Percentiles rank a stretch among this genome's conserved stretches.
Conservation (phyloP, 1,140 invertebrate species). For the Panulirus ornatus region DNA sequence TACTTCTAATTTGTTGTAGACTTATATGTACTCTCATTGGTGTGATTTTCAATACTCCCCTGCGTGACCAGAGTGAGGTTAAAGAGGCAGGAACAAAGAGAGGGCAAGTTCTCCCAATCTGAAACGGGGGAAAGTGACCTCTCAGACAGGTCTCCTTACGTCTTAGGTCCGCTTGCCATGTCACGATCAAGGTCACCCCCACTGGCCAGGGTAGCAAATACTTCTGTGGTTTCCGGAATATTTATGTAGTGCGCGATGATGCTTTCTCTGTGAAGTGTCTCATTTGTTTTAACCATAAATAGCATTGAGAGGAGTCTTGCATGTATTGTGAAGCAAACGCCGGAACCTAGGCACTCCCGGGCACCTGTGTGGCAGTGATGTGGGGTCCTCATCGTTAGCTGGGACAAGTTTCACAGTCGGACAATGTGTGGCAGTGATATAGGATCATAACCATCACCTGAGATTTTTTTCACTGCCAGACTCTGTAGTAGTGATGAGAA, state of each 20-base stretch:
- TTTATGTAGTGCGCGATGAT: conserved; percentile 72
- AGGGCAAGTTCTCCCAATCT: neutral
- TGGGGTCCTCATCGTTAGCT: too few species aligned
- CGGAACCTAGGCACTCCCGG: conserved; percentile 13
- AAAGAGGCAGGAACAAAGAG: neutral
- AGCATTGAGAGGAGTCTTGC: conserved; percentile 58
- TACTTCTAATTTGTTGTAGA: conserved; percentile 56
- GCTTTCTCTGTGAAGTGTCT: conserved; percentile 69
- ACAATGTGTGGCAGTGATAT: neutral
- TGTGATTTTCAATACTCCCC: conserved; percentile 33
- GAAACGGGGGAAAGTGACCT: neutral
- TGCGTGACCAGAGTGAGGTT: conserved; percentile 7
- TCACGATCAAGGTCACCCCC: conserved; percentile 29
- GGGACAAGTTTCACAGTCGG: neutral
- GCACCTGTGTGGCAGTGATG: neutral
- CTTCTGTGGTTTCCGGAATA: conserved; percentile 72
- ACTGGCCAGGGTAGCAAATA: conserved; percentile 67
- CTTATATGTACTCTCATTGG: conserved; percentile 33
- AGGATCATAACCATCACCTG: neutral
- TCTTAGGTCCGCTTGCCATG: neutral
- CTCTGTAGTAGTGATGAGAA: neutral
- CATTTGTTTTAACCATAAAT: conserved; percentile 69
- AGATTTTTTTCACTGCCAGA: neutral
- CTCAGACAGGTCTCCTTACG: neutral
- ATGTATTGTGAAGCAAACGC: conserved; percentile 54